Conservation (phyloP, 2,797 vertebrate genomes). For the Gymnopithys bicolor region DNA sequence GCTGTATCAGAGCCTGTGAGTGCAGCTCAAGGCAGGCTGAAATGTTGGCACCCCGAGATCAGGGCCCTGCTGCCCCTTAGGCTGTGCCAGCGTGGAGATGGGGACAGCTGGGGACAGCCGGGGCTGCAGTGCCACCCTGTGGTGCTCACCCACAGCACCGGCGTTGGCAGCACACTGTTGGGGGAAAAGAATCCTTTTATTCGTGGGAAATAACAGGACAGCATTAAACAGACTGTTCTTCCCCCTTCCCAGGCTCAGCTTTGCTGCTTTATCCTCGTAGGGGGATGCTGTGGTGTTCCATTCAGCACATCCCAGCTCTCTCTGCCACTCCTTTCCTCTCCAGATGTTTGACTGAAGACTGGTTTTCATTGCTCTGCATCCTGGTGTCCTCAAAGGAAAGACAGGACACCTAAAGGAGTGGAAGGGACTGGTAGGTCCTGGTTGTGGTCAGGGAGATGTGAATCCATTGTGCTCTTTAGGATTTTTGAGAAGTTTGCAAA, state of each 20-base stretch:
- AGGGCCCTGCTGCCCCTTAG: rapidly evolving
- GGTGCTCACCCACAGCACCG: not conserved
- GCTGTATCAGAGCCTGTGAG: not conserved
- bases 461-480: not conserved
- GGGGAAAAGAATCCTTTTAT: rapidly evolving
- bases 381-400: not conserved
- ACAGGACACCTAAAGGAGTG: not conserved
- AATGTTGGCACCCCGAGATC: rapidly evolving
- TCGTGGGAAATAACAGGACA: not conserved
- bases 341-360: not conserved
- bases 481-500: not conserved
- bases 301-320: rapidly evolving
- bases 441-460: not conserved
- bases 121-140: conserved; percentile 62
- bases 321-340: not conserved
- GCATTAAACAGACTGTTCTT: not conserved
- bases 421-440: not conserved
- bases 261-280: not conserved
- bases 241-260: not conserved
- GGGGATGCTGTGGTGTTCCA: no score
- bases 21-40: rapidly evolving
- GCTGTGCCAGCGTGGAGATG: rapidly evolving
- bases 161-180: rapidly evolving
- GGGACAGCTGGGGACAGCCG: not conserved
- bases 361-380: not conserved